A percentile compares a stretch with the other conserved stretches of the same genome.
Evolutionary conservation across 2,797 vertebrate species (phyloP).

Genomic region (Gymnocypris eckloni): DNA sequence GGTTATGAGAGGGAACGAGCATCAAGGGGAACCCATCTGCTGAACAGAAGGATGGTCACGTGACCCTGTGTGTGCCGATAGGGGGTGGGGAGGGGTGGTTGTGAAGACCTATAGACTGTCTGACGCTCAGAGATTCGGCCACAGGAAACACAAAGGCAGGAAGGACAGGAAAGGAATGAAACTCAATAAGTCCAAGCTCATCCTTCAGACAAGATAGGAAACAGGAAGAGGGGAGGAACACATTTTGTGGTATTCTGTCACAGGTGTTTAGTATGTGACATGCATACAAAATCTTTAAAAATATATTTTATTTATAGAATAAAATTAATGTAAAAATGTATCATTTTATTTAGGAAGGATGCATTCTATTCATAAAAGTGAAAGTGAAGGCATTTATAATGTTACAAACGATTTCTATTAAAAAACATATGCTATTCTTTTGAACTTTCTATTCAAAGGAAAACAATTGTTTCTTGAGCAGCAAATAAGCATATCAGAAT

Average conservation of each 20-base stretch:
- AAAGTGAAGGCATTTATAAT: neutral
- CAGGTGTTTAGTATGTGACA: neutral
- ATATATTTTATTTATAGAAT: neutral
- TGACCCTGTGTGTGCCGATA: constrained; percentile 71
- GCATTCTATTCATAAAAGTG: neutral
- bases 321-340: neutral
- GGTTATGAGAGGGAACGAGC: constrained; percentile 38
- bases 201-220: neutral
- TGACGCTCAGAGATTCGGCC: neutral
- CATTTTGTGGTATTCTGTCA: neutral
- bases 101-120: constrained; percentile 16
- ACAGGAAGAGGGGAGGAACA: neutral
- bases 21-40: constrained; percentile 65
- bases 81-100: constrained; percentile 65
- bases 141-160: constrained; percentile 46
- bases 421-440: neutral
- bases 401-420: neutral
- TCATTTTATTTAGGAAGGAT: neutral
- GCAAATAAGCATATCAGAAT: neutral
- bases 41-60: constrained; percentile 65
- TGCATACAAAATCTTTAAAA: neutral
- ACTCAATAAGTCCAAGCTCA: neutral
- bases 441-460: neutral
- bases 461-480: neutral
- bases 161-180: constrained; percentile 45